These are phyloP conservation scores for Sebastolobus altivelis DNA, from an alignment of 2,797 vertebrate species.

Conservation along the genomic window DNA sequence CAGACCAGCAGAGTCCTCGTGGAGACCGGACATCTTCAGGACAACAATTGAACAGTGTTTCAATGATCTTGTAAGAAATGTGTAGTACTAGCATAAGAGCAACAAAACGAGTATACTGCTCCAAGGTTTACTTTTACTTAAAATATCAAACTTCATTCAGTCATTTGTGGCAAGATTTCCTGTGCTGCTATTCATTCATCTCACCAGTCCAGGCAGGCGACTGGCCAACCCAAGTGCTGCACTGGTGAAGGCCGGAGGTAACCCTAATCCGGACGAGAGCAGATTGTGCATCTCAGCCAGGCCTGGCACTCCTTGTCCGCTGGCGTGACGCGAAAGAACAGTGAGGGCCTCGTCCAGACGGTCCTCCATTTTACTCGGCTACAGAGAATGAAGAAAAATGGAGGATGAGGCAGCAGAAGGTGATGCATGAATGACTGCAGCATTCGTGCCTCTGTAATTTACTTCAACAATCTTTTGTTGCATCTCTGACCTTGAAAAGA, in stretches of 20 bases:
- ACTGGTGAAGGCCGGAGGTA: slow-evolving; percentile 86
- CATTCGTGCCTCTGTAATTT: neutral
- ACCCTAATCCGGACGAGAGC: slow-evolving; percentile 82
- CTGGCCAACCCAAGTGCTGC: slow-evolving; percentile 85
- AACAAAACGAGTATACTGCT: neutral
- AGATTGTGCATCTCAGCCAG: slow-evolving; percentile 90
- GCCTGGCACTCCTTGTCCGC: slow-evolving; percentile 84
- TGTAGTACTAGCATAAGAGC: neutral
- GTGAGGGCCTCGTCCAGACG: slow-evolving; percentile 96
- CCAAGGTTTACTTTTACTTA: neutral
- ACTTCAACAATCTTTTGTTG: neutral
- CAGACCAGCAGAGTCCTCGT: slow-evolving; percentile 87
- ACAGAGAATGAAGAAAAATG: slow-evolving; percentile 13
- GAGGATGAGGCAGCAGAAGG: neutral
- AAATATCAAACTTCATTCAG: neutral
- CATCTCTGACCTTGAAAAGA: neutral
- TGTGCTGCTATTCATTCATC: slow-evolving; percentile 40
- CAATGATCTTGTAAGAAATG: neutral
- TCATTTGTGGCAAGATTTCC: neutral
- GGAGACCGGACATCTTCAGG: slow-evolving; percentile 83
- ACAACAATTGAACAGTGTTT: slow-evolving; percentile 24
- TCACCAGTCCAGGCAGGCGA: slow-evolving; percentile 89
- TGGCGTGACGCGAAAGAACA: slow-evolving; percentile 93
- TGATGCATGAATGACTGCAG: neutral
- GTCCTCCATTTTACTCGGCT: slow-evolving; percentile 95